Evolutionary conservation across 1,140 invertebrate species (phyloP), one percentile per base, ranked within the genome.

Genomic region (Drosophila littoralis): DNA sequence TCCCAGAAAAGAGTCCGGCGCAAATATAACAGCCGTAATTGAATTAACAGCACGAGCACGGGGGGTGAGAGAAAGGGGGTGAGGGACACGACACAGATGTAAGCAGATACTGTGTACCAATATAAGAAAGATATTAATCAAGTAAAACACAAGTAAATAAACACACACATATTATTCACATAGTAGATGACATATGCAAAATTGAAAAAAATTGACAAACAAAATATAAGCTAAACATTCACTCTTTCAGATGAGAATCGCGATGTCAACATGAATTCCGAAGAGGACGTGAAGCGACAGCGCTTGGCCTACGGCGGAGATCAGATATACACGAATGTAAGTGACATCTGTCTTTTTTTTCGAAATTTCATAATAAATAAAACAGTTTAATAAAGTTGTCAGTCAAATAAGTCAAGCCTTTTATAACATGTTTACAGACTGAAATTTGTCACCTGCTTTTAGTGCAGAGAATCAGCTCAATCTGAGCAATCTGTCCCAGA

Each of bases 281-380:
- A 97, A 65, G 97, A 97, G 65, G 97, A 98, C 77, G 93, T 96
- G 8, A 97, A 97, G 91, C 95, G 97, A 92, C 97, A 97, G 85
- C 94, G 97, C 91, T 95, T 95, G 82, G 96, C 97, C 68, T 98
- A 97, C 92, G 97, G 96, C 82, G 96, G 96, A n/a, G 97, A 98
- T 92, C 97, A 97, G 89, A 94, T 97, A 61, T 97, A 97, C 92
- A 95, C 96, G 7, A 97, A 97, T 91, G 97, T 97, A 94, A 96
- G 96, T 22, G n/a, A n/a, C n/a, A n/a, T n/a, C n/a, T n/a, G n/a
- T n/a, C 17, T 17, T 17, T 17, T 1, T 22, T 22, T 22, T 22
- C 96, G 73, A 4, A 40, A 22, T 28, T 6, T 17, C 36, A 3
- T 32, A 33, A 10, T 12, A n/a, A 51, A 35, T 12, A 12, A 50